Evolutionary conservation across 1,140 invertebrate species (phyloP).

Genomic region (Calephelis nemesis): DNA sequence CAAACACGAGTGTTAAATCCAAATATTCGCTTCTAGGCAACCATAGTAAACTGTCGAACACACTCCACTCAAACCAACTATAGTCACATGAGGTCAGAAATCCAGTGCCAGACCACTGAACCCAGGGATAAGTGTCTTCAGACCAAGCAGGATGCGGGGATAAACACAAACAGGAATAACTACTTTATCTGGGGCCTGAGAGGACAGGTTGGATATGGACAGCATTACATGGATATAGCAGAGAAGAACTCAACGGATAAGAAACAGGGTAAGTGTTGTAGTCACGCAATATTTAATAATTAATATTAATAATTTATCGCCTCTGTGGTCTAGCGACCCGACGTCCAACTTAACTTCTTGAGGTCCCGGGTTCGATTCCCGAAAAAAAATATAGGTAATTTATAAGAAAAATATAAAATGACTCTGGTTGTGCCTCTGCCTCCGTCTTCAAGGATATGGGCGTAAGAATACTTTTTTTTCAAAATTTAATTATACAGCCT

Average conservation of each 20-base stretch:
- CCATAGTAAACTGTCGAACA: slow-evolving; percentile 79
- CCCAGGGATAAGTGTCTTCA: slow-evolving; percentile 75
- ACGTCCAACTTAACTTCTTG: too few relatives aligned
- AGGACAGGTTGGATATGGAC: slow-evolving; percentile 69
- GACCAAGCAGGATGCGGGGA: slow-evolving; percentile 78
- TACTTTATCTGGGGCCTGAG: slow-evolving; percentile 80
- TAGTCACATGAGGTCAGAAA: slow-evolving; percentile 75
- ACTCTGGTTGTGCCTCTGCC: too few relatives aligned
- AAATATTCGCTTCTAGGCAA: slow-evolving; percentile 66
- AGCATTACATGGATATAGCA: slow-evolving; percentile 44
- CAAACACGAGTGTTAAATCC: neutral
- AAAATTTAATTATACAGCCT: too few relatives aligned
- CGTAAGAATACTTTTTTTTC: too few relatives aligned
- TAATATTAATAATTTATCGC: too few relatives aligned
- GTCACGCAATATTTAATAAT: neutral
- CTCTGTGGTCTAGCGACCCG: too few relatives aligned
- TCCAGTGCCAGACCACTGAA: slow-evolving; percentile 78
- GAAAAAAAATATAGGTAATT: too few relatives aligned
- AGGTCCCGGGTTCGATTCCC: too few relatives aligned
- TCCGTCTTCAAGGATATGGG: too few relatives aligned
- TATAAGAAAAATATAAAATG: too few relatives aligned
- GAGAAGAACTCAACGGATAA: slow-evolving; percentile 29
- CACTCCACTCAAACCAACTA: slow-evolving; percentile 82
- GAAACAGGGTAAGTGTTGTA: slow-evolving; percentile 35
- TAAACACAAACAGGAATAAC: slow-evolving; percentile 74